Evolutionary conservation across 2,797 vertebrate genomes (phyloP).

Genomic region (Manis javanica): DNA sequence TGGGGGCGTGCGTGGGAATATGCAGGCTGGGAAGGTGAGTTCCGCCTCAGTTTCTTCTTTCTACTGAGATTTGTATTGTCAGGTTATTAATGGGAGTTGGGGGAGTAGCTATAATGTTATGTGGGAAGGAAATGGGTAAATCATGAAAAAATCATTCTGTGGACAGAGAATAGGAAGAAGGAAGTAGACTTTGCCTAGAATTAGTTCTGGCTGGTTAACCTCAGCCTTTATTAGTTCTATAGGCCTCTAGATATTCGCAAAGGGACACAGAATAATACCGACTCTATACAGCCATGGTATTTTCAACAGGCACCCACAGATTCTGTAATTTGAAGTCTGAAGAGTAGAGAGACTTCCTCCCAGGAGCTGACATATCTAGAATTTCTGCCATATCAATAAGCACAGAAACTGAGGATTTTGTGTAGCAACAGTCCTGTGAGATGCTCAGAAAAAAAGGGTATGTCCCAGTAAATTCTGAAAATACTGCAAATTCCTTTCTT

Average conservation of each 20-base stretch:
- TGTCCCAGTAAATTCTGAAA: slow-evolving; percentile 21
- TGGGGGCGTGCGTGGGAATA: background rate
- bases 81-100: background rate
- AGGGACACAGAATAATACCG: background rate
- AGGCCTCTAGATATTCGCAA: background rate
- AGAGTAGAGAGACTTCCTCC: background rate
- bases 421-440: background rate
- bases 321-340: slow-evolving; percentile 15
- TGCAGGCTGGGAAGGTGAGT: background rate
- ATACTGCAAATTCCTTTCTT: background rate
- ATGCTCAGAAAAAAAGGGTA: background rate
- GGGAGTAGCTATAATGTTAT: background rate
- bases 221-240: background rate
- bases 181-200: background rate
- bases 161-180: background rate
- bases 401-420: background rate
- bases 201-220: background rate
- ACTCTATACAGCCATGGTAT: background rate
- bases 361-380: background rate
- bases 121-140: background rate
- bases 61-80: background rate
- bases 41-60: background rate
- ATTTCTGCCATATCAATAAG: background rate
- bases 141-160: background rate
- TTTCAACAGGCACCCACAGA: slow-evolving; percentile 23